phyloP scores from a whole-genome alignment of 53 echinoderm and acorn worm genomes.

The Stichopus horrens region DNA sequence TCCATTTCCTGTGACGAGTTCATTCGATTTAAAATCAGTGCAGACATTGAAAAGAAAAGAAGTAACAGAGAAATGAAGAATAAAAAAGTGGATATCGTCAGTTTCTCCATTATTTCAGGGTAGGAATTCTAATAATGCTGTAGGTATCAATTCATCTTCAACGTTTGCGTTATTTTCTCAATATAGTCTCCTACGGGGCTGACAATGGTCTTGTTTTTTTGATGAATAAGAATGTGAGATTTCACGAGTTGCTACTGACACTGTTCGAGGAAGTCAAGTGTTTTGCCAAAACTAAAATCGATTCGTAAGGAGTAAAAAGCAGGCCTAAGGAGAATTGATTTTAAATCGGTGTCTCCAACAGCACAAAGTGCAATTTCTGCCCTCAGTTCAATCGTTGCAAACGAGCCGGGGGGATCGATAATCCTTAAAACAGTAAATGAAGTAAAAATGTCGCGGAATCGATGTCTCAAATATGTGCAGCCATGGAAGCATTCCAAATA shows the following conservation, averaged over 20 bases:
- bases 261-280: constrained; percentile 41
- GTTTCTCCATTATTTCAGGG: neutral
- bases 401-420: constrained; percentile 39
- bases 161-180: constrained; percentile 8
- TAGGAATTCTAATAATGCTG: neutral
- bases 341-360: constrained; percentile 48
- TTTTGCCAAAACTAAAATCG: constrained; percentile 44
- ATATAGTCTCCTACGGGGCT: constrained; percentile 1
- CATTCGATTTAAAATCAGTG: no score
- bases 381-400: constrained; percentile 27
- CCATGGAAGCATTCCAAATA: constrained; percentile 35
- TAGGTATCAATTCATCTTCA: constrained; percentile 32
- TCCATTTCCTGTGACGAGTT: neutral
- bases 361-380: constrained; percentile 36
- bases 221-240: constrained; percentile 7
- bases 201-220: neutral
- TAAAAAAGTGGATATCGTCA: no score
- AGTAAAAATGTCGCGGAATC: constrained; percentile 41
- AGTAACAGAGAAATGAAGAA: no score
- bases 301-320: constrained; percentile 43
- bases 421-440: constrained; percentile 36
- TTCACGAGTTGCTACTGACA: constrained; percentile 12
- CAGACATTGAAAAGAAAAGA: no score
- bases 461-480: constrained; percentile 39
- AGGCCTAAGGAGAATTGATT: constrained; percentile 51